Evolutionary conservation across 2,113 vertebrate genomes (phyloP), one percentile per base, ranked within the genome.

Genomic region (Elephas maximus): DNA sequence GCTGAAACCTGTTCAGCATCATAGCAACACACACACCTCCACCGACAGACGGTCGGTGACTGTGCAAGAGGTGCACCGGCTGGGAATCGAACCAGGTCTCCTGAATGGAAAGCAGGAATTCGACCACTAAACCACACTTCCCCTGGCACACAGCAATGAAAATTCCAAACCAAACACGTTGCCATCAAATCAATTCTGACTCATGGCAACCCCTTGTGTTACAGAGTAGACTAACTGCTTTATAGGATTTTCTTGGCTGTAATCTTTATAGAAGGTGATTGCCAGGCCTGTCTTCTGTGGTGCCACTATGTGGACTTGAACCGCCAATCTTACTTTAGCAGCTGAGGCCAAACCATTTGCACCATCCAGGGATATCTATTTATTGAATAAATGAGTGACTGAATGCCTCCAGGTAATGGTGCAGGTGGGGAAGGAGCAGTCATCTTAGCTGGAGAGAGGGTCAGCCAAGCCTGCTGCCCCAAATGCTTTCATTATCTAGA

Each of bases 401-500:
- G 41, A 69, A 69, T 48, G 23, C 15, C n/a, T 92, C 60, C 24
- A 62, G 76, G 30, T 37, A 10, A 93, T 62, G 30, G 18, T 23
- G 2, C 65, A 6, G 12, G 4, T 20, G 21, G 67, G 71, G 26
- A 74, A 87, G 21, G 24, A 89, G 15, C 30, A 73, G 23, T 48
- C 41, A 9, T 82, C 90, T 87, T 67, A 84, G 73, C 69, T 76
- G 24, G 74, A 23, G n/a, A 91, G 37, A 57, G 21, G 91, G 21
- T 87, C 57, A 15, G 90, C 45, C 1, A 8, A 85, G 80, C 30
- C 65, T 37, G 41, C 51, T 90, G 76, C 95, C 91, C 88, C 83
- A 65, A 92, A 96, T 94, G 94, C 81, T 92, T 97, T 90, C 96
- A 84, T 44, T 92, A 93, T 96, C 96, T 82, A 96, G 95, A 97